Conservation (phyloP, 2,113 vertebrate species). For the Hyperopisus bebe region DNA sequence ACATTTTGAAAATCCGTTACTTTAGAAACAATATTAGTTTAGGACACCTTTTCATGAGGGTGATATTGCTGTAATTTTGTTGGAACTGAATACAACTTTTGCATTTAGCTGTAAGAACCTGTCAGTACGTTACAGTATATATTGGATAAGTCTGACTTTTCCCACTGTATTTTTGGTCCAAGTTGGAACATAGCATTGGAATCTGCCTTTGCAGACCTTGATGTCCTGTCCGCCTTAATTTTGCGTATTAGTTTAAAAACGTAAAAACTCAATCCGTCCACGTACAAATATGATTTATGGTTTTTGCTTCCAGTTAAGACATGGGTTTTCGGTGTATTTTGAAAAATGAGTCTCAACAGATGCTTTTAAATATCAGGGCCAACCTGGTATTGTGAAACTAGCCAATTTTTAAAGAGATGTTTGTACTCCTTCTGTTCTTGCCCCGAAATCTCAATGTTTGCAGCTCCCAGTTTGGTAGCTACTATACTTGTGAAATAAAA, state of each 20-base stretch:
- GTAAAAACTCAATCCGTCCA: neutral
- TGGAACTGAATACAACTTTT: neutral
- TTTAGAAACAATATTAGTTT: neutral
- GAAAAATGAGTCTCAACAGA: neutral
- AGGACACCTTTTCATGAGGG: neutral
- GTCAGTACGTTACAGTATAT: neutral
- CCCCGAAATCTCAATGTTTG: neutral
- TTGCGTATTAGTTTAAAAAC: neutral
- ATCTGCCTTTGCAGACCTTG: neutral
- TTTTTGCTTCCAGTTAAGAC: neutral
- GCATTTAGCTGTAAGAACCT: neutral
- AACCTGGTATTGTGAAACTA: neutral
- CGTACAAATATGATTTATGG: neutral
- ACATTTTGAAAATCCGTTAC: neutral
- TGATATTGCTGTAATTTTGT: neutral
- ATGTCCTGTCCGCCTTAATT: neutral
- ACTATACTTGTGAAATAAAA: slow-evolving; percentile 25
- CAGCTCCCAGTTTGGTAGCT: slow-evolving; percentile 25
- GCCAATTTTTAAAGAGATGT: neutral
- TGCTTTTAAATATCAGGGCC: neutral
- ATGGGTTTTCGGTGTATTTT: neutral
- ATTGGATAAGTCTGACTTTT: neutral
- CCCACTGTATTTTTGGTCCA: neutral
- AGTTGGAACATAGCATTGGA: neutral
- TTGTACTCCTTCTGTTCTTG: neutral